Base-by-base conservation (phyloP, 2,797 vertebrate species). In the Gymnocypris eckloni region DNA sequence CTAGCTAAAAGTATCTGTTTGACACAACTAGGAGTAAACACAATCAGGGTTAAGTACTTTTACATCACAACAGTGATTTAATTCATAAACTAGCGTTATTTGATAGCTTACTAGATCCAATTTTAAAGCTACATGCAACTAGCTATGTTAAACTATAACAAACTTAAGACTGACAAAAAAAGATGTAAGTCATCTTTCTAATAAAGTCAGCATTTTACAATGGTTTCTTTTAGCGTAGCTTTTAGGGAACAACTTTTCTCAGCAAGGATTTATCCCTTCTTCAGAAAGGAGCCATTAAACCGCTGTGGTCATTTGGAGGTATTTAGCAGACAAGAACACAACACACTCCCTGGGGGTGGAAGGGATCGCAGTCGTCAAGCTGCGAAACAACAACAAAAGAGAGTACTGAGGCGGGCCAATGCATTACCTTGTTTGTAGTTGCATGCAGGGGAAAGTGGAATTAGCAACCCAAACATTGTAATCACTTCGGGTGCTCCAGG, bases 381-480 rank as follows among this genome's bases (percentile, higher is more conserved):
- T 45, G 59, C 13, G 6, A 16, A 87, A 64, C 64, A 52, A 81
- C 39, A 83, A 78, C 86, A 79, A 88, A 83, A 83, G 54, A 75
- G 83, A 70, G 77, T 67, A 48, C 45, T 67, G 41, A 87, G 76
- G 81, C 64, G 25, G 77, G 61, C 69, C 6, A 15, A 48, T 78
- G 56, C 39, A 80, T 54, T 71, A 72, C 70, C 28, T 12, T 43
- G 82, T 85, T 86, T 89, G 79, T 61, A 83, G 83, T 88, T 77
- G 69, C 77, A 83, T 37, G 52, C 18, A 20, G 71, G 82, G 71
- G 67, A 80, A 86, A 79, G 86, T 79, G 85, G 66, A 67, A 85
- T 84, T 87, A 82, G 52, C 56, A 84, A 86, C 83, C 85, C 83
- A 88, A 90, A 90, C 89, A 88, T n/a, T 86, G 81, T 90, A 84